Evolutionary conservation across 2,797 vertebrate genomes (phyloP).

Genomic region (Phrynocephalus guinanensis): DNA sequence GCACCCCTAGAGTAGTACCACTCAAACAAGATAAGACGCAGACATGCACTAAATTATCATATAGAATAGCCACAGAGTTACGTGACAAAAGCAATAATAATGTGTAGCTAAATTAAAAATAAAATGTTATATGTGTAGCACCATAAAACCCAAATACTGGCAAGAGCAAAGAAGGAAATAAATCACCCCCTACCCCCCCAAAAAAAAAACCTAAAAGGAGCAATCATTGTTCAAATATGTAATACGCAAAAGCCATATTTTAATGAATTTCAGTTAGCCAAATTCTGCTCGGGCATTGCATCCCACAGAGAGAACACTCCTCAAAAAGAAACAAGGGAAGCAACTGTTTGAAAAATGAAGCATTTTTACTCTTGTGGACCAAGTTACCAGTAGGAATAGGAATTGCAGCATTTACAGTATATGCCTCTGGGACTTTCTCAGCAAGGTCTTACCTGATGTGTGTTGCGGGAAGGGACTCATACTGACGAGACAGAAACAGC

Average conservation of each 20-base stretch:
- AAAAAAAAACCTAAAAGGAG: too few species aligned
- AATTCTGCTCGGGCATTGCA: conserved; percentile 17
- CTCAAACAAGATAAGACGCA: not conserved
- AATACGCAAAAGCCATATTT: not conserved
- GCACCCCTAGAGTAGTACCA: not conserved
- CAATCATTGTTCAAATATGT: too few species aligned
- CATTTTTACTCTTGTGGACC: conserved; percentile 4
- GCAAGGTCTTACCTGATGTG: conserved; percentile 89
- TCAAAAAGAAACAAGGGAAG: conserved; percentile 8
- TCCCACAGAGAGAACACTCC: not conserved
- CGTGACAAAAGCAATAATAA: not conserved
- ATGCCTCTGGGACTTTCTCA: not conserved
- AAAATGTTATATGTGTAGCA: not conserved
- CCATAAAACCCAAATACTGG: too few species aligned
- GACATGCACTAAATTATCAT: not conserved
- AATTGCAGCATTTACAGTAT: not conserved
- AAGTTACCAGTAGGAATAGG: conserved; percentile 22
- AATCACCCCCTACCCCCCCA: not conserved
- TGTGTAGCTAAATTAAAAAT: not conserved
- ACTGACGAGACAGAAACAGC: conserved; percentile 95
- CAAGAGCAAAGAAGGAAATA: not conserved
- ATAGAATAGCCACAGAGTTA: not conserved
- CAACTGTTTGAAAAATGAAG: not conserved
- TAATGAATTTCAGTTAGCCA: not conserved
- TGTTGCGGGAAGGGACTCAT: conserved; percentile 94